Evolutionary conservation across 1,140 invertebrate genomes (phyloP).

Genomic region (Acromyrmex echinatior): DNA sequence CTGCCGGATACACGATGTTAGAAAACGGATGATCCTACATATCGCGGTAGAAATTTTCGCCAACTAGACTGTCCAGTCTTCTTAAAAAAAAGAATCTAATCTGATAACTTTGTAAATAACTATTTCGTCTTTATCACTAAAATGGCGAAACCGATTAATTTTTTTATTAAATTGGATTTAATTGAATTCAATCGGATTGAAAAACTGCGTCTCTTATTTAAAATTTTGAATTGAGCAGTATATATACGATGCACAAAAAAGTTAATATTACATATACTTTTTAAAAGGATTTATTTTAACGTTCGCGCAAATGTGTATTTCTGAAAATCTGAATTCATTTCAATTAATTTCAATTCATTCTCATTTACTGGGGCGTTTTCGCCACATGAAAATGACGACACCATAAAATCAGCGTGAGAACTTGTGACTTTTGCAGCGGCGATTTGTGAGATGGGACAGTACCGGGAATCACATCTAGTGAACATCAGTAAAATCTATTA

Average conservation of each 20-base stretch:
- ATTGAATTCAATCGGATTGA: too few relatives aligned
- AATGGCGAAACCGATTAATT: too few relatives aligned
- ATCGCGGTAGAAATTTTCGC: background rate
- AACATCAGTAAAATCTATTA: conserved; percentile 15
- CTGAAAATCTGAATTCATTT: too few relatives aligned
- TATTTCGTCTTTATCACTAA: background rate
- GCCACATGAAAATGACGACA: background rate
- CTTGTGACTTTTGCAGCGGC: background rate
- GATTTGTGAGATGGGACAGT: background rate
- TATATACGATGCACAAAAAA: too few relatives aligned
- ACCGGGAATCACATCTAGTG: conserved; percentile 14
- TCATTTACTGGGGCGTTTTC: background rate
- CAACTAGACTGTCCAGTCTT: background rate
- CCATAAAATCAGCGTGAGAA: conserved; percentile 39
- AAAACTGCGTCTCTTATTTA: too few relatives aligned
- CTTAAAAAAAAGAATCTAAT: background rate
- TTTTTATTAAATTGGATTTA: too few relatives aligned
- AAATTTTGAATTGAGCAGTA: too few relatives aligned
- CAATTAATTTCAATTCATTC: too few relatives aligned
- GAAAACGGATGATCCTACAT: background rate
- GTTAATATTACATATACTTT: too few relatives aligned
- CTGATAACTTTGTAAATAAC: background rate
- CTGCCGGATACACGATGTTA: background rate
- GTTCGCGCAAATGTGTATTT: too few relatives aligned
- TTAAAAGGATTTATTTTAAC: too few relatives aligned